These are phyloP conservation scores for Pammene fasciana DNA, from an alignment of 2,888 invertebrate species.

Conservation along the genomic window DNA sequence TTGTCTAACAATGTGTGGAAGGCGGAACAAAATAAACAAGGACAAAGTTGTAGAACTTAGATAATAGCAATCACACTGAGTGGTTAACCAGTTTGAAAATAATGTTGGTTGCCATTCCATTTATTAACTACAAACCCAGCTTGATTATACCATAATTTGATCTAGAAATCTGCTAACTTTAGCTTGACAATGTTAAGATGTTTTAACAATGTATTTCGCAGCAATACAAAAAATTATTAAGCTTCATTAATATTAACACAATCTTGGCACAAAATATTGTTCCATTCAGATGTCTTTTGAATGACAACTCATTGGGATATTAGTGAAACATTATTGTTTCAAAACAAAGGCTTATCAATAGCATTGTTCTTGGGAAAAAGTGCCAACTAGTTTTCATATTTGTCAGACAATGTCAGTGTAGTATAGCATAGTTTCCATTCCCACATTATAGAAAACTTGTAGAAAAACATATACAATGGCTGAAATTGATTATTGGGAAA, in stretches of 20 bases:
- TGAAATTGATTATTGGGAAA: slow-evolving; percentile 42
- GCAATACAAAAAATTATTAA: too few species aligned
- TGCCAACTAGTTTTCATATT: slow-evolving; percentile 31
- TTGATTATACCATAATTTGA: too few species aligned
- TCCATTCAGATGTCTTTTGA: slow-evolving; percentile 11
- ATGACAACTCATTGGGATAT: slow-evolving; percentile 6
- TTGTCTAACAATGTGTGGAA: too few species aligned
- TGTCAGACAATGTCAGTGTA: slow-evolving; percentile 47
- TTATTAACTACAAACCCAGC: too few species aligned
- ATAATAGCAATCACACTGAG: too few species aligned
- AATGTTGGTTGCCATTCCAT: too few species aligned
- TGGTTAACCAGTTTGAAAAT: too few species aligned
- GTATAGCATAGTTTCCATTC: slow-evolving; percentile 54
- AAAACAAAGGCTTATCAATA: slow-evolving; percentile 35
- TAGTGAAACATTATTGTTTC: slow-evolving; percentile 17
- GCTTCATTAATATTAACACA: not conserved
- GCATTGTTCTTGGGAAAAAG: slow-evolving; percentile 27
- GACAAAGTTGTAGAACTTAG: too few species aligned
- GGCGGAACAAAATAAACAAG: too few species aligned
- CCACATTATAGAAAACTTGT: slow-evolving; percentile 54
- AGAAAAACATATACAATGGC: slow-evolving; percentile 43
- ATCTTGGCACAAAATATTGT: slow-evolving; percentile 1
- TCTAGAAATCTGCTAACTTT: too few species aligned
- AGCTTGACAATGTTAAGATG: too few species aligned
- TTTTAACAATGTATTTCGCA: too few species aligned